phyloP scores from a whole-genome alignment of 2,888 invertebrate species.

The Lasioglossum malachurum region DNA sequence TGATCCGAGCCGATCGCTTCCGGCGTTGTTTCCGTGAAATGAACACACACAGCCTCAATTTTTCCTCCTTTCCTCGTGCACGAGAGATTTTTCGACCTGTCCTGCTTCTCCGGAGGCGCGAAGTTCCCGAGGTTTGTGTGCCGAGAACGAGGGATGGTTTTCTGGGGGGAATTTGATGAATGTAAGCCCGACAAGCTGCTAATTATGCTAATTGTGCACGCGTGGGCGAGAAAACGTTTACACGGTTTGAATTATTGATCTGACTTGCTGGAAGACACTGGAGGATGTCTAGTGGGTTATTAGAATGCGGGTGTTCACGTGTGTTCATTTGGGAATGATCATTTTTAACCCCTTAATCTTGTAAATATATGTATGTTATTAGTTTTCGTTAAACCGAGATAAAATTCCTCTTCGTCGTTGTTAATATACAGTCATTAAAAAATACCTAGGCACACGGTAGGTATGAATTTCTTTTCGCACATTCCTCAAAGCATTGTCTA shows the following conservation, averaged over 20 bases:
- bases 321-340: no score
- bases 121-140: not conserved
- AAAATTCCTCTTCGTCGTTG: no score
- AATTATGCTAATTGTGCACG: not conserved
- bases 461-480: no score
- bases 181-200: not conserved
- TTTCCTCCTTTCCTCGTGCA: not conserved
- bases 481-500: no score
- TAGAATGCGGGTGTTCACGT: not conserved
- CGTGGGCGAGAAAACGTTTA: not conserved
- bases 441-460: no score
- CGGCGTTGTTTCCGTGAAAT: not conserved
- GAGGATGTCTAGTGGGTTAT: not conserved
- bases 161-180: not conserved
- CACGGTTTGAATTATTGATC: not conserved
- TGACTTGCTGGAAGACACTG: not conserved
- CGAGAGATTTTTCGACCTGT: not conserved
- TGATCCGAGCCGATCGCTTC: conserved; percentile 4
- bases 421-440: no score
- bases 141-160: not conserved
- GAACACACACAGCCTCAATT: not conserved
- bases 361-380: no score
- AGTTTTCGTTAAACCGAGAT: no score
- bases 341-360: no score
- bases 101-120: not conserved